Conservation (phyloP, 2,113 vertebrate species). For the Chaenocephalus aceratus region DNA sequence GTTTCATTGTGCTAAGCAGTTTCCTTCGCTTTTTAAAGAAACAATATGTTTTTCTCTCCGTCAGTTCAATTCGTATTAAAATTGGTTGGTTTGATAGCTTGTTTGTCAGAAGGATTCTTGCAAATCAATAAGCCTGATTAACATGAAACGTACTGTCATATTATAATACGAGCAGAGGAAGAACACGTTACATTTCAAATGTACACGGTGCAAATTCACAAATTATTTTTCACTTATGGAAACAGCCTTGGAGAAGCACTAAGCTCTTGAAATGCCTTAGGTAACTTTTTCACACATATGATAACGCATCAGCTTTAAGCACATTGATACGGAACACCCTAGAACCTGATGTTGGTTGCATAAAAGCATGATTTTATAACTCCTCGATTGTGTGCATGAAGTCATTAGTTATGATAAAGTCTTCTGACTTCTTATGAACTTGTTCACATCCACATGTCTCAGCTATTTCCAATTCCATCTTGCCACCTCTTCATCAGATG, state of each 20-base stretch:
- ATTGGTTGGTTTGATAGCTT: no score
- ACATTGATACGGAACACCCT: not conserved
- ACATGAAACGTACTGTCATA: no score
- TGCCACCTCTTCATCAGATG: conserved; percentile 15
- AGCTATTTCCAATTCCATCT: conserved; percentile 2
- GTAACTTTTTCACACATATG: not conserved
- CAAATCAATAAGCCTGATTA: no score
- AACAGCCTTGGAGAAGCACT: no score
- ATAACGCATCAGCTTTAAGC: not conserved
- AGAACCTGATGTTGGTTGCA: not conserved
- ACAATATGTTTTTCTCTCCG: not conserved
- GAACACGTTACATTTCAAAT: no score
- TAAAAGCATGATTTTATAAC: not conserved
- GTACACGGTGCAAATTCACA: no score
- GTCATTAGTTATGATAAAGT: not conserved
- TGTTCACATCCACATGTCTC: conserved; percentile 8
- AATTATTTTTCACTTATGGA: no score
- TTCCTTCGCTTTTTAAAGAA: not conserved
- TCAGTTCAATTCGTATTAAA: no score
- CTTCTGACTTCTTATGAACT: not conserved
- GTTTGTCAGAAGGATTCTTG: no score
- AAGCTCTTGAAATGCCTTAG: no score
- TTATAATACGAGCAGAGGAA: no score
- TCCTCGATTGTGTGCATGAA: not conserved
- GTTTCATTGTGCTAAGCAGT: not conserved